phyloP scores from a whole-genome alignment of 2,888 invertebrate genomes.

The Synanthedon tipuliformis region DNA sequence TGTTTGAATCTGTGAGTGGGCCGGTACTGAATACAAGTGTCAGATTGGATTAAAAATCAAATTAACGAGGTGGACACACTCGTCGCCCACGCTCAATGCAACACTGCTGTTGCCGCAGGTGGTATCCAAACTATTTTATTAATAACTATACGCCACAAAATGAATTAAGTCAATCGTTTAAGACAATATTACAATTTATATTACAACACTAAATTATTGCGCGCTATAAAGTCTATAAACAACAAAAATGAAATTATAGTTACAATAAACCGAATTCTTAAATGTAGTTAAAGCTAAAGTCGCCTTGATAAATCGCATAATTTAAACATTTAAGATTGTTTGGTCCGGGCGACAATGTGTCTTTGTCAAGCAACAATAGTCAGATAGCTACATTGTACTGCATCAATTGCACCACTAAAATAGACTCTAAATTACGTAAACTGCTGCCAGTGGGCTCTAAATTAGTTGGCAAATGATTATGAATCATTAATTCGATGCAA shows the following conservation, averaged over 20 bases:
- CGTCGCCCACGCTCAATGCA: conserved; percentile 16
- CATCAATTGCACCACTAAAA: conserved; percentile 58
- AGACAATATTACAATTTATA: background rate
- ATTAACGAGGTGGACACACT: conserved; percentile 19
- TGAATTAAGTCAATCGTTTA: background rate
- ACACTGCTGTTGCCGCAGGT: background rate
- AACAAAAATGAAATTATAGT: background rate
- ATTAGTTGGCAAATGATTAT: conserved; percentile 53
- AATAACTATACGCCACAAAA: background rate
- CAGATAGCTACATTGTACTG: conserved; percentile 37
- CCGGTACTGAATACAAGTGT: conserved; percentile 11
- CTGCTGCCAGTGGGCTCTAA: conserved; percentile 44
- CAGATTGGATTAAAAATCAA: conserved; percentile 30
- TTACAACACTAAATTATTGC: background rate
- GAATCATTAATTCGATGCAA: conserved; percentile 35
- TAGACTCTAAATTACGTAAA: conserved; percentile 60
- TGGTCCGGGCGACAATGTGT: conserved; percentile 42
- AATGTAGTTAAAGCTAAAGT: conserved; percentile 41
- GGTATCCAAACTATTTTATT: too few species aligned
- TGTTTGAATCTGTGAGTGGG: background rate
- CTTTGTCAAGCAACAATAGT: conserved; percentile 60
- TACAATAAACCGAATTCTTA: conserved; percentile 8
- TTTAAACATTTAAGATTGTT: conserved; percentile 53
- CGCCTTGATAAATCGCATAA: conserved; percentile 50
- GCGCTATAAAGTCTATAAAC: too few species aligned